Evolutionary conservation across 2,113 vertebrate species (phyloP), one percentile per base, ranked within the genome.

Genomic region (Panthera tigris): DNA sequence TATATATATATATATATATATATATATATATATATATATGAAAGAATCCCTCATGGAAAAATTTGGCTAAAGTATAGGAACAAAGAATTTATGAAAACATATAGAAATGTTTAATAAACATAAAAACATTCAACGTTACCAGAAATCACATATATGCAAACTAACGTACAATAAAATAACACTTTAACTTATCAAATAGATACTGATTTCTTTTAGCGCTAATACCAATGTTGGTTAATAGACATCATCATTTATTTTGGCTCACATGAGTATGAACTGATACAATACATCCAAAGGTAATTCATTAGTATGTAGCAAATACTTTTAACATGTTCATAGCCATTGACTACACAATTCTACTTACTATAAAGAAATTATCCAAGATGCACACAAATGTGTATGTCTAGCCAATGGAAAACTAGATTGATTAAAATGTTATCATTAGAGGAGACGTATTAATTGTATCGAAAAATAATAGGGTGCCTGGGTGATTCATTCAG

Each of bases 141-240:
- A 80, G 36, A 9, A 80, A 81, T 66, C 86, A 71, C 73, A 92
- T 50, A 68, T 66, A 66, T 45, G 31, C 61, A 94, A 55, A 93
- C 57, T 69, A 94, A 69, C 61, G 10, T 13, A 91, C 4, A 65
- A 82, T 71, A 45, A 66, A 97, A 91, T 66, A 73, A 80, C 0
- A 79, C 16, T 61, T 89, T 85, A 23, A n/a, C 2, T 71, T 92
- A 50, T 78, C 61, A 89, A 33, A 76, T 29, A 81, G 11, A 10
- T 76, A 81, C 10, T 84, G 78, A 91, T 76, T 94, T 87, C 36
- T 93, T 89, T 96, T 63, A 94, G 39, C 3, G 33, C 25, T 33
- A 83, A 90, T 48, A 48, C 2, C 6, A 19, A 13, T 13, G 14
- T 33, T 55, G 29, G 55, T 66, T 57, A 85, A 69, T 81, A 39